These are phyloP conservation scores for Phyllostomus hastatus DNA, from an alignment of 2,113 vertebrate genomes.

Conservation along the genomic window DNA sequence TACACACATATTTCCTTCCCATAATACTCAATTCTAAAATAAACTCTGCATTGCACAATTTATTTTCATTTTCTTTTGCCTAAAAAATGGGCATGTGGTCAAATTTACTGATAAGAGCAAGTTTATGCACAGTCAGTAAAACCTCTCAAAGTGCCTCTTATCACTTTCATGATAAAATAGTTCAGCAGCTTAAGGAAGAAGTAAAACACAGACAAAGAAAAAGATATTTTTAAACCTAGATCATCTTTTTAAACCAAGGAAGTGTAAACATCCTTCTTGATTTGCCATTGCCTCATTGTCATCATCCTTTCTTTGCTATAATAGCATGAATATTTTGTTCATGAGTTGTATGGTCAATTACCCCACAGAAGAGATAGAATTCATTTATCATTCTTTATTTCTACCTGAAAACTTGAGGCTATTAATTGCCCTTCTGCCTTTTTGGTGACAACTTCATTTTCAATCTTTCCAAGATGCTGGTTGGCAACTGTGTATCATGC, in stretches of 20 bases:
- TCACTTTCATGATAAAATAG: background rate
- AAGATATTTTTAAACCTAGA: conserved; percentile 30
- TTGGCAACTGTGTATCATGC: background rate
- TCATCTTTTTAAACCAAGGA: background rate
- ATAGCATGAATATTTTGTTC: conserved; percentile 10
- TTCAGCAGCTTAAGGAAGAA: conserved; percentile 49
- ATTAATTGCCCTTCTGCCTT: background rate
- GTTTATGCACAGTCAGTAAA: conserved; percentile 33
- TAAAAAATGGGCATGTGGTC: background rate
- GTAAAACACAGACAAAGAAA: conserved; percentile 36
- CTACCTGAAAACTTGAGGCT: background rate
- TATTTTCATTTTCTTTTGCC: conserved; percentile 35
- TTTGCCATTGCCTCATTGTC: background rate
- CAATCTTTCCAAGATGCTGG: background rate
- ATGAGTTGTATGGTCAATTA: background rate
- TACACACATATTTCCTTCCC: background rate
- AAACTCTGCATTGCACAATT: background rate
- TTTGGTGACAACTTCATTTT: conserved; percentile 14
- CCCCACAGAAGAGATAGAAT: background rate
- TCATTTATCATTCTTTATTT: conserved; percentile 46
- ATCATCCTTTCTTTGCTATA: background rate
- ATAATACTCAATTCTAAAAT: background rate
- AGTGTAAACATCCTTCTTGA: conserved; percentile 38
- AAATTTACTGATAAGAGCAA: conserved; percentile 3
- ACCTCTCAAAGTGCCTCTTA: conserved; percentile 4